phyloP scores from a whole-genome alignment of 2,888 invertebrate genomes.

The Himalopsyche japonica region DNA sequence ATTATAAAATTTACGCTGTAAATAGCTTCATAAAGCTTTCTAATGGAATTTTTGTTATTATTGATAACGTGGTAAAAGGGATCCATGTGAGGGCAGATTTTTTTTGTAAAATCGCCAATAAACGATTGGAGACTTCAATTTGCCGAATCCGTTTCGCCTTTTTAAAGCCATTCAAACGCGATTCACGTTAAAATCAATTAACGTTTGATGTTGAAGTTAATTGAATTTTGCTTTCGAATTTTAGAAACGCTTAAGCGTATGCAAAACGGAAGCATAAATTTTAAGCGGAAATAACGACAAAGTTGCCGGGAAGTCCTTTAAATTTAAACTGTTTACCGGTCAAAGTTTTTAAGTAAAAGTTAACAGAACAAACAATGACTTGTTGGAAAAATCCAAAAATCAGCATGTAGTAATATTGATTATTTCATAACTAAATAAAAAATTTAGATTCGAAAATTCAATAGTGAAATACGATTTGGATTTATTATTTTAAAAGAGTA shows the following conservation, averaged over 20 bases:
- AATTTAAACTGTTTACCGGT: not conserved
- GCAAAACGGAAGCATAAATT: not conserved
- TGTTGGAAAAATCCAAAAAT: no score
- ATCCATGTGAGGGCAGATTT: not conserved
- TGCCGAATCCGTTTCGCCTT: not conserved
- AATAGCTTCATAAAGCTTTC: not conserved
- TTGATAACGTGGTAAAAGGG: not conserved
- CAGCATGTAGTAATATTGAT: no score
- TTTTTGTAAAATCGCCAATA: not conserved
- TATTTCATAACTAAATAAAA: no score
- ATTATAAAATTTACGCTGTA: no score
- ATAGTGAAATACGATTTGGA: no score
- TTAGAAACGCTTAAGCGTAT: not conserved
- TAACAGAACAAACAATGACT: not conserved
- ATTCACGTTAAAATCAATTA: not conserved
- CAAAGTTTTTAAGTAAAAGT: not conserved
- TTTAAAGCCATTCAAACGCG: not conserved
- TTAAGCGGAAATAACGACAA: not conserved
- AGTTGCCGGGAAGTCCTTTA: not conserved
- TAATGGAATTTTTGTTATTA: not conserved
- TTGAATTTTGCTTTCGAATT: not conserved
- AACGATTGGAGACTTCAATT: not conserved
- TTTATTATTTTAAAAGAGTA: no score
- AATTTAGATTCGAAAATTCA: no score
- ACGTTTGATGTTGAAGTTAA: not conserved